Evolutionary conservation across 2,797 vertebrate genomes (phyloP).

Genomic region (Erpetoichthys calabaricus): DNA sequence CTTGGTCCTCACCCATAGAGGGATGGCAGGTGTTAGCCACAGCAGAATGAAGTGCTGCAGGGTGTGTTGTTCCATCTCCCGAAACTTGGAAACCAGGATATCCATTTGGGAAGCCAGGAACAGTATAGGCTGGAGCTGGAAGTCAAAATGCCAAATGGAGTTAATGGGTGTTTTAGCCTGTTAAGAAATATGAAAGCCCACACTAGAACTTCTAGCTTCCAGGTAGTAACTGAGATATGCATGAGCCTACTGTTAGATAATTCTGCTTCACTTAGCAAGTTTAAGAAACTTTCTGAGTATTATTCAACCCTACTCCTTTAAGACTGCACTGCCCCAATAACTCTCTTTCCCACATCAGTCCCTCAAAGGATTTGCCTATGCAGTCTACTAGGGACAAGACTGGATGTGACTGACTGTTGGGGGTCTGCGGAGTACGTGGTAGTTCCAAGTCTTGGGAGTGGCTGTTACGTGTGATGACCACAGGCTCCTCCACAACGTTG

Average conservation of each 20-base stretch:
- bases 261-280: no score
- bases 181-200: not conserved
- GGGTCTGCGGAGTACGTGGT: slow-evolving; percentile 65
- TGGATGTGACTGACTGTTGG: slow-evolving; percentile 49
- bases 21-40: slow-evolving; percentile 55
- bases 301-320: no score
- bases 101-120: slow-evolving; percentile 81
- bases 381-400: not conserved
- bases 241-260: no score
- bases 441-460: slow-evolving; percentile 70
- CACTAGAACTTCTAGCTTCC: not conserved
- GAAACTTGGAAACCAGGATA: slow-evolving; percentile 77
- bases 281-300: no score
- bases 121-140: slow-evolving; percentile 71
- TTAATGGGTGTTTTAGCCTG: not conserved
- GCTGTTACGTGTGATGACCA: slow-evolving; percentile 71
- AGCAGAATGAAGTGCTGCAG: slow-evolving; percentile 33
- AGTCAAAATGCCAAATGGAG: not conserved
- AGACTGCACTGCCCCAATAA: not conserved
- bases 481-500: slow-evolving; percentile 86
- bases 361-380: no score
- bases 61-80: slow-evolving; percentile 54
- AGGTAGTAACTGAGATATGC: no score
- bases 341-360: not conserved
- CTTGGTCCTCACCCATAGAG: slow-evolving; percentile 74